Percentiles rank a stretch among this genome's conserved stretches.
Conservation (phyloP, 1,140 invertebrate species). For the Eupeodes corollae region DNA sequence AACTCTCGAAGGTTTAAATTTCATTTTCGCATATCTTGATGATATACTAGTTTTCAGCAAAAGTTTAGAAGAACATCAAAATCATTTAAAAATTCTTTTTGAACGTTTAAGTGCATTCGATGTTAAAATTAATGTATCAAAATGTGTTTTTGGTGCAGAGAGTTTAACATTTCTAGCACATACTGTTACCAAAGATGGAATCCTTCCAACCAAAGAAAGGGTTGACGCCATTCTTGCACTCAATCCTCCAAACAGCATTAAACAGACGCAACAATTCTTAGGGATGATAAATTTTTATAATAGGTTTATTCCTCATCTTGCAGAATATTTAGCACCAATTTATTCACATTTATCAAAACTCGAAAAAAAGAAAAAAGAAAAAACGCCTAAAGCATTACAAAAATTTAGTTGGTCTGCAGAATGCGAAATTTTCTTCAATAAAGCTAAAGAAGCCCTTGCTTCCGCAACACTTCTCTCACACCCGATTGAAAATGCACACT, state of each 20-base stretch:
- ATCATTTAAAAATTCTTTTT: conserved; percentile 19
- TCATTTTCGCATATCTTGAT: conserved; percentile 34
- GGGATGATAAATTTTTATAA: conserved; percentile 34
- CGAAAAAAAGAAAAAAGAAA: conserved; percentile 1
- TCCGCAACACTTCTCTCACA: neutral
- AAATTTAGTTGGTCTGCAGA: no score
- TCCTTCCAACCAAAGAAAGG: conserved; percentile 16
- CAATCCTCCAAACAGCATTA: conserved; percentile 12
- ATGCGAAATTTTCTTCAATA: neutral
- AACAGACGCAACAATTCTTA: conserved; percentile 23
- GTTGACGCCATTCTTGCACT: conserved; percentile 15
- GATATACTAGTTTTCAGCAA: no score
- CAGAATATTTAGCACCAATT: conserved; percentile 14
- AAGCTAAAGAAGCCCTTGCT: no score
- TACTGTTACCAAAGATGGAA: conserved; percentile 14
- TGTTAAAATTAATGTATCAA: conserved; percentile 21
- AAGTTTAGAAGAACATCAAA: conserved; percentile 14
- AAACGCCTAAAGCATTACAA: no score
- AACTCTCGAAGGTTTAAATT: conserved; percentile 29
- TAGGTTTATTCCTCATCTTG: conserved; percentile 19
- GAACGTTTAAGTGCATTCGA: conserved; percentile 13
- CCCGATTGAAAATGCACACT: neutral
- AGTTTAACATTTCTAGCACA: conserved; percentile 28
- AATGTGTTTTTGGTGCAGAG: conserved; percentile 17
- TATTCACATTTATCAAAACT: no score